Conservation (phyloP, 2,888 invertebrate species). For the Tenthredo scrophulariae region DNA sequence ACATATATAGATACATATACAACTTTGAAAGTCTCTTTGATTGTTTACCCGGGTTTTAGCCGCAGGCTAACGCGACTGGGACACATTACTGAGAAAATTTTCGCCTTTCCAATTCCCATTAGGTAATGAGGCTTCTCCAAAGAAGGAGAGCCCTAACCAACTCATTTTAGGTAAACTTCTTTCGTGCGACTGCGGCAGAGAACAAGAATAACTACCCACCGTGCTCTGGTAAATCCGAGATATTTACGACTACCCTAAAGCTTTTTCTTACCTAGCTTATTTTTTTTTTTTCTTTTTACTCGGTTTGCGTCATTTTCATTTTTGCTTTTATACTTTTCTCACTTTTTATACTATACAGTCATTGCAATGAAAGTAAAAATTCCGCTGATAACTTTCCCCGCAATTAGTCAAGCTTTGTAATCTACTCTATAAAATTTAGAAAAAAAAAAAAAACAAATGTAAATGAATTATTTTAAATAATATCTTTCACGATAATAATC, state of each 20-base stretch:
- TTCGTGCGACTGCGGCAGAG: not conserved
- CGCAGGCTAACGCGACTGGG: constrained; percentile 11
- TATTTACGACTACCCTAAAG: constrained; percentile 12
- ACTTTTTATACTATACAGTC: not conserved
- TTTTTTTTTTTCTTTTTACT: not conserved
- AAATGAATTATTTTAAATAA: no score
- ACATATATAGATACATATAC: not conserved
- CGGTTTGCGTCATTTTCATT: not conserved
- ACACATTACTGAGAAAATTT: constrained; percentile 16
- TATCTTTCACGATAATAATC: no score
- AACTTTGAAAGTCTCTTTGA: constrained; percentile 55
- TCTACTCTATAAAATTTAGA: not conserved
- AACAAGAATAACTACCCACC: not conserved
- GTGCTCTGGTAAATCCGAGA: not conserved
- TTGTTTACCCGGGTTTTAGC: constrained; percentile 56
- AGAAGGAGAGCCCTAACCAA: constrained; percentile 4
- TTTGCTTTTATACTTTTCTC: constrained; percentile 13
- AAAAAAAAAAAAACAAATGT: not conserved
- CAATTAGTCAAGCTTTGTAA: not conserved
- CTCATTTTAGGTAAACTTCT: constrained; percentile 32
- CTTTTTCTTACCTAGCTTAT: not conserved
- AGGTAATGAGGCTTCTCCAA: constrained; percentile 62
- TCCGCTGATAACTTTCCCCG: not conserved
- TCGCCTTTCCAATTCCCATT: constrained; percentile 58
- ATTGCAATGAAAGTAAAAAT: not conserved